Base-by-base conservation (phyloP, 2,797 vertebrate species). In the Spinibarbus caldwelli region DNA sequence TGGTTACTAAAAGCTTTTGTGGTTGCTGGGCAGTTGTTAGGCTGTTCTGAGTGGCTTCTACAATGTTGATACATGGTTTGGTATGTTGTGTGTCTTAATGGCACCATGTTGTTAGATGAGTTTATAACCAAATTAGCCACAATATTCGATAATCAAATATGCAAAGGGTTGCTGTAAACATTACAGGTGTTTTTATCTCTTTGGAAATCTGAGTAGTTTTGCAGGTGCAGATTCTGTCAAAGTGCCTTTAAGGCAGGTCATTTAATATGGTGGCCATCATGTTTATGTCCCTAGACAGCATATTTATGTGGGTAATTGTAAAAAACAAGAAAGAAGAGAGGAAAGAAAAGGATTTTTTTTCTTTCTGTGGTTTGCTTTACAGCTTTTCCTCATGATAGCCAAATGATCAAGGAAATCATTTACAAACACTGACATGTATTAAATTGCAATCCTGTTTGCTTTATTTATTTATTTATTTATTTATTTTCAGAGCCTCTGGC, bases 1-100 rank as follows among this genome's bases (percentile, higher is more conserved):
- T 68, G 36, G 66, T 68, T 68, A 6, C 66, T 68, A 68, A 68
- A 41, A 64, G 62, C 62, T 64, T 64, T 15, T 31, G 62, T 64
- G 62, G 62, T 64, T 31, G 62, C 15, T 19, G 62, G 43, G 26
- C 71, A 31, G 15, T 31, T 73, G 2, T 31, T 31, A 64, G 62
- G 21, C 2, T 14, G 2, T 71, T 71, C 68, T 43, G 17, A 19
- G n/a, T 49, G 43, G 15, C 49, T 47, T 73, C 26, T 31, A 31
- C 43, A 49, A 49, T 19, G 43, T 31, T 49, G 7, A 2, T 31
- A 31, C 29, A 64, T 64, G 29, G 15, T 47, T 72, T 31, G 26
- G 15, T 47, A 45, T 45, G 29, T 67, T 47, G 15, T 73, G n/a
- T 10, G 70, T 19, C 15, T 29, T 31, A 31, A 31, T 73, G 8